Conservation (phyloP, 2,797 vertebrate genomes). For the Arctocebus calabarensis region DNA sequence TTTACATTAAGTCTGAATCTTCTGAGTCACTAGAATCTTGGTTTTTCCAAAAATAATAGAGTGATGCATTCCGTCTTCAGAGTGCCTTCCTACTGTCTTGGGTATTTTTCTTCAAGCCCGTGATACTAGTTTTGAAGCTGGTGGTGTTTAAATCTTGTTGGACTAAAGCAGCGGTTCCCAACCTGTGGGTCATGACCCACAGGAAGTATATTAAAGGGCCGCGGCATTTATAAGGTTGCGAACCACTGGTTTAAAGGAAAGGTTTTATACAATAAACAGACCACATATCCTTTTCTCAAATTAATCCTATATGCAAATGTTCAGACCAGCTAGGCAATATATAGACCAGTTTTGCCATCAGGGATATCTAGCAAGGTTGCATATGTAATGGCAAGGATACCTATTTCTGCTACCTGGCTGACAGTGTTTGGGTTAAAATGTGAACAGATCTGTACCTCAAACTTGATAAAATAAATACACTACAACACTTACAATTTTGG, state of each 20-base stretch:
- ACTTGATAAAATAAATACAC: not conserved
- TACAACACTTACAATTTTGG: not conserved
- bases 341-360: not conserved
- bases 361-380: not conserved
- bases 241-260: not conserved
- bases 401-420: not conserved
- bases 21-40: not conserved
- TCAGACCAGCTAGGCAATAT: not conserved
- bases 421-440: not conserved
- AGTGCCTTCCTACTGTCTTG: not conserved
- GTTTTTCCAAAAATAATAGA: not conserved
- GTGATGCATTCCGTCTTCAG: not conserved
- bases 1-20: not conserved
- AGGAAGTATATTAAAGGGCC: too few species aligned
- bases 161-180: too few species aligned
- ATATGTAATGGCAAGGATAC: not conserved
- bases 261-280: not conserved
- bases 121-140: slow-evolving; percentile 6
- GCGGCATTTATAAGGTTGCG: too few species aligned
- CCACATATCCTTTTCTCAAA: not conserved
- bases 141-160: not conserved
- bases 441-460: not conserved
- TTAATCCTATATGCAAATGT: not conserved
- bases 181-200: too few species aligned
- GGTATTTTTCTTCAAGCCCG: not conserved